Conservation (phyloP, 2,113 vertebrate genomes). For the Procavia capensis region DNA sequence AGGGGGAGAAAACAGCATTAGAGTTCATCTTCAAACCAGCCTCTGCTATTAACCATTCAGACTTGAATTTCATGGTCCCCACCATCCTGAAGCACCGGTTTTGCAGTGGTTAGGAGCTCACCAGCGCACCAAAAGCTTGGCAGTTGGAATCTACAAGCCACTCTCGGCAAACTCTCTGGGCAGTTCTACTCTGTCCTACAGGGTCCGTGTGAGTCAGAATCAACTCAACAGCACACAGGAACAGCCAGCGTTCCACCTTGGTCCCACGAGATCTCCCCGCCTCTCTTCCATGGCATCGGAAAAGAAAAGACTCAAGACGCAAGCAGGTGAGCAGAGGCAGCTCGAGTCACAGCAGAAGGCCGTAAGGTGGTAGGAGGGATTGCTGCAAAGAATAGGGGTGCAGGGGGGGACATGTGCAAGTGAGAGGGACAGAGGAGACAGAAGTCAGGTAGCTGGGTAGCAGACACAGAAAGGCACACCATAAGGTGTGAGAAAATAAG, state of each 20-base stretch:
- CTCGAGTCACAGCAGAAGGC: not conserved
- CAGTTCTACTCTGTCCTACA: too few species aligned
- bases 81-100: too few species aligned
- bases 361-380: not conserved
- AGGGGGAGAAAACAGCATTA: not conserved
- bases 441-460: not conserved
- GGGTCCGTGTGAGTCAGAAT: too few species aligned
- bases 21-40: not conserved
- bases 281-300: not conserved
- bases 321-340: not conserved
- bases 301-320: fast-evolving
- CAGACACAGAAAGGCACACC: too few species aligned
- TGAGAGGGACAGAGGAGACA: too few species aligned
- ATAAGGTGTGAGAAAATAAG: fast-evolving
- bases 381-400: not conserved
- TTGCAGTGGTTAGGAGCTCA: too few species aligned
- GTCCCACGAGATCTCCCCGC: too few species aligned
- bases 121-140: too few species aligned
- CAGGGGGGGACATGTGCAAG: fast-evolving
- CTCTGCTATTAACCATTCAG: too few species aligned
- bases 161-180: too few species aligned
- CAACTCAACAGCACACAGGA: too few species aligned
- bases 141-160: too few species aligned
- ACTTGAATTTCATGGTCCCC: not conserved
- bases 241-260: not conserved